Evolutionary conservation across 2,113 vertebrate species (phyloP), one percentile per base, ranked within the genome.

Genomic region (Copsychus sechellarum): DNA sequence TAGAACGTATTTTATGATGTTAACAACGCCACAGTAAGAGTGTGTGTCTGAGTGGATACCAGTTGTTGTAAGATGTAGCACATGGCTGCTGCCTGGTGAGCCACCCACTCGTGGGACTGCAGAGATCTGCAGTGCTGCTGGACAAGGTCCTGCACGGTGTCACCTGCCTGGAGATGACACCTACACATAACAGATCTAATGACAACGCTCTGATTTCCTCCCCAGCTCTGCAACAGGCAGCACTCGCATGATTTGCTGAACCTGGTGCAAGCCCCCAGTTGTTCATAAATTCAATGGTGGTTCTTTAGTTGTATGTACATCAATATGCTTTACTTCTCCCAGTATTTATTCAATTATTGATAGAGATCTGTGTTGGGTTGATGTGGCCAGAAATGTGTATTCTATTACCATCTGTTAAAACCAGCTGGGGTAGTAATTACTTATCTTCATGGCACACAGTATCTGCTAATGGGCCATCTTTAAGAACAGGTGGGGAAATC

Each of bases 181-280:
- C 64, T 72, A 8, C 26, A 5, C 12, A 5, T 4, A 34, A 26
- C 6, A 64, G 29, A 25, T 56, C 26, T 43, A 56, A 45, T 51
- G n/a, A 31, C 29, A 54, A 8, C 2, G 4, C 33, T 56, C 48
- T 56, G 0, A 21, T 65, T 83, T 72, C 76, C 40, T 86, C 26
- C 61, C 12, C 29, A 25, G 16, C 33, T 80, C 71, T 67, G 71
- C 43, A 64, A 8, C 45, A 70, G n/a, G 69, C 21, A 25, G 42
- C 50, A 20, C n/a, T 60, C 0, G 0, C 1, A 1, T 25, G 33
- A 14, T 69, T 58, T 48, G 3, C 42, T 56, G 25, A 38, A 4
- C 21, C 29, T 8, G 38, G 9, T 14, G 23, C 33, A 76, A 40
- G n/a, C 28, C 19, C 14, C 29, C 1, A 2, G 28, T 8, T 80